Evolutionary conservation across 2,888 invertebrate species (phyloP).

Genomic region (Gonocerus acuteangulatus): DNA sequence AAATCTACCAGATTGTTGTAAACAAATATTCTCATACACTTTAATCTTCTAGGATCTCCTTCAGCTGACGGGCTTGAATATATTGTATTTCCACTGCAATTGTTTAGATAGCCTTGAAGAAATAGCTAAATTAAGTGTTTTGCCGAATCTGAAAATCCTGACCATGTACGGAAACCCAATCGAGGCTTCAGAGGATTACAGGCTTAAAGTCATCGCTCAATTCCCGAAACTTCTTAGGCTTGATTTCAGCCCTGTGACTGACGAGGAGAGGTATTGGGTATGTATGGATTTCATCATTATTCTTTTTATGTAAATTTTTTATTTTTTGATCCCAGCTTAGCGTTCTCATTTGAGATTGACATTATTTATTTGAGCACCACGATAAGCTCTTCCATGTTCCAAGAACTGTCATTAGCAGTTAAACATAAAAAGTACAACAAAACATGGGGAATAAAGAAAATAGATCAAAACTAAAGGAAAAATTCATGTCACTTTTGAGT

Average conservation of each 20-base stretch:
- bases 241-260: background rate
- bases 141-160: background rate
- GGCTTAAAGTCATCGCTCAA: background rate
- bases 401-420: too few species aligned
- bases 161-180: slow-evolving; percentile 1
- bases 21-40: background rate
- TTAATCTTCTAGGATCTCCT: background rate
- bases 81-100: slow-evolving; percentile 6
- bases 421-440: too few species aligned
- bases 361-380: too few species aligned
- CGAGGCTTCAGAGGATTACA: background rate
- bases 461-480: too few species aligned
- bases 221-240: background rate
- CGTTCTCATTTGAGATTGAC: too few species aligned
- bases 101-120: background rate
- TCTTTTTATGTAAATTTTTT: background rate
- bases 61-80: background rate
- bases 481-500: too few species aligned
- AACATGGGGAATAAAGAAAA: too few species aligned
- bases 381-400: too few species aligned
- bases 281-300: background rate
- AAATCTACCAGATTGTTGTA: background rate
- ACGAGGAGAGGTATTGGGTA: background rate
- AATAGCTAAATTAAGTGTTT: background rate
- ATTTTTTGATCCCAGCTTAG: too few species aligned